Conservation (phyloP, 1,140 invertebrate species). For the Aphaenogaster floridana region DNA sequence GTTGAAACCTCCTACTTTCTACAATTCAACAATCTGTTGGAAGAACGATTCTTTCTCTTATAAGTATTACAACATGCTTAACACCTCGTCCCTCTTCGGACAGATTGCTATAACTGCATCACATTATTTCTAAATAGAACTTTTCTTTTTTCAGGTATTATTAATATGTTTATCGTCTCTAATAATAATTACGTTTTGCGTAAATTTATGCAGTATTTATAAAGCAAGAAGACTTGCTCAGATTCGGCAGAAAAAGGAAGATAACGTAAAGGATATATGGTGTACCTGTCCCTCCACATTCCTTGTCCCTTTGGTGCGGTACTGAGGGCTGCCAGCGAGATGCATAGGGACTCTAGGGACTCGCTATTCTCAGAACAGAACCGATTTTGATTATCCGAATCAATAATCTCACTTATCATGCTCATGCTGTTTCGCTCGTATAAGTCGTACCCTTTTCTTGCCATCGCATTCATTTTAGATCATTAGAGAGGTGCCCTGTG, state of each 20-base stretch:
- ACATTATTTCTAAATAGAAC: background rate
- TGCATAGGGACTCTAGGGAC: conserved; percentile 86
- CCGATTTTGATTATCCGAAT: conserved; percentile 83
- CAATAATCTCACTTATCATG: conserved; percentile 72
- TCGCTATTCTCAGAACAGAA: conserved; percentile 86
- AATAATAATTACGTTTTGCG: background rate
- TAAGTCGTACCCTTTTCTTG: conserved; percentile 40
- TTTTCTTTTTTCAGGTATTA: conserved; percentile 1
- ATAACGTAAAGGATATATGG: conserved; percentile 78
- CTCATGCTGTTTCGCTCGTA: conserved; percentile 78
- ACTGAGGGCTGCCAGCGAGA: conserved; percentile 87
- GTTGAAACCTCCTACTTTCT: conserved; percentile 32
- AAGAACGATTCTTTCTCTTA: conserved; percentile 72
- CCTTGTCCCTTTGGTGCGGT: conserved; percentile 86
- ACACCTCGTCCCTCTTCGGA: background rate
- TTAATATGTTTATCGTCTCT: background rate
- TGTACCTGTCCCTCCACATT: conserved; percentile 89
- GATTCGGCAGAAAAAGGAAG: conserved; percentile 28
- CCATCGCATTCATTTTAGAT: conserved; percentile 2
- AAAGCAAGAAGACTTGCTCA: conserved; percentile 5
- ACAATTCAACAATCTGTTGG: conserved; percentile 47
- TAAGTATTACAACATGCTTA: conserved; percentile 19
- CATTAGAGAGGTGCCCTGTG: background rate
- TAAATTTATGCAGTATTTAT: background rate
- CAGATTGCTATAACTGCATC: background rate